A percentile compares a stretch with the other conserved stretches of the same genome.
Conservation (phyloP, 1,140 invertebrate species). For the Zaprionus ghesquierei region DNA sequence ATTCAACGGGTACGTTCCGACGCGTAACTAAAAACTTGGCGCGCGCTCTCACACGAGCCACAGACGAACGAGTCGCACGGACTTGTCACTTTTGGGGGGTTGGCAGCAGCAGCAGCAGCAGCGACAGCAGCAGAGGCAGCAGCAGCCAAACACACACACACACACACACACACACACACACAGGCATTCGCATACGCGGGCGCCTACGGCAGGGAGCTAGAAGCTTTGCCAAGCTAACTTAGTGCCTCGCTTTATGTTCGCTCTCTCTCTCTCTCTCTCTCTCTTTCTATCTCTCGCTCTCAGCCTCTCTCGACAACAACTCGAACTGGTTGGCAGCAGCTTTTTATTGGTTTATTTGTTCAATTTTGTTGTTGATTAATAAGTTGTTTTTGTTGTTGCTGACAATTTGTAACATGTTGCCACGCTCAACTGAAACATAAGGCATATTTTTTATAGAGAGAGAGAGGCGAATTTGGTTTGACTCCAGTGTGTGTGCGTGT, state of each 20-base stretch:
- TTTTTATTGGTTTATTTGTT: slow-evolving; percentile 51
- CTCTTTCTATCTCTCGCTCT: neutral
- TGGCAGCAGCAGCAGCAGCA: slow-evolving; percentile 43
- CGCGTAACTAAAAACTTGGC: slow-evolving; percentile 80
- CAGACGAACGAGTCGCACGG: slow-evolving; percentile 53
- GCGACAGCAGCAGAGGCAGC: slow-evolving; percentile 27
- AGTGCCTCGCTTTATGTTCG: slow-evolving; percentile 15
- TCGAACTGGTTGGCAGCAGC: slow-evolving; percentile 28
- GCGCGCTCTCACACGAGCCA: slow-evolving; percentile 75
- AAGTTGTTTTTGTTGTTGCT: slow-evolving; percentile 27
- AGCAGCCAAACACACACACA: slow-evolving; percentile 1
- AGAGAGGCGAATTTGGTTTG: slow-evolving; percentile 2
- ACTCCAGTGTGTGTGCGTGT: neutral
- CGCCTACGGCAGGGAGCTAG: slow-evolving; percentile 9
- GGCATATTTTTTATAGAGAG: slow-evolving; percentile 28
- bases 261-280: neutral
- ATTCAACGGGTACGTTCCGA: slow-evolving; percentile 77
- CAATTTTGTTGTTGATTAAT: slow-evolving; percentile 36
- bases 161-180: slow-evolving; percentile 9
- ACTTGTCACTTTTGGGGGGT: slow-evolving; percentile 55
- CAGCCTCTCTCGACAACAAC: neutral
- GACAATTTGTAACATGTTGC: slow-evolving; percentile 42
- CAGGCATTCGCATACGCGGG: neutral
- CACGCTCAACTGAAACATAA: slow-evolving; percentile 42
- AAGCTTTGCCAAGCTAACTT: slow-evolving; percentile 33